Base-by-base conservation (phyloP, 2,113 vertebrate species). In the Neomonachus schauinslandi region DNA sequence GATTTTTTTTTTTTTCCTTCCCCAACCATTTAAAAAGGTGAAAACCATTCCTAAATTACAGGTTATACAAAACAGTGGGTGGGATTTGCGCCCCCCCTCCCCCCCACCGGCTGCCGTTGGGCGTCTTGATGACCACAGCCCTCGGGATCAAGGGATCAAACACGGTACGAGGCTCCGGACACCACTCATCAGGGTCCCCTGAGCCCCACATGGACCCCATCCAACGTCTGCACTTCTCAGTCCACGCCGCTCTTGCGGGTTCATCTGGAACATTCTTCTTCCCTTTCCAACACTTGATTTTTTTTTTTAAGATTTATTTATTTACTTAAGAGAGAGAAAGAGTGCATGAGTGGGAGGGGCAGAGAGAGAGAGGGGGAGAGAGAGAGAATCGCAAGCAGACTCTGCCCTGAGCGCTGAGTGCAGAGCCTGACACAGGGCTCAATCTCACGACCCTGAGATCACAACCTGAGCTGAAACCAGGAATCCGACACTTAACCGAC, bases 251-350 rank as follows among this genome's bases (percentile, higher is more conserved):
- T 82, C 67, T 18, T 10, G 0, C 1, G 2, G 76, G 74, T 22
- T 86, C 59, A 91, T 61, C 71, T 31, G 33, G 46, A 92, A 72
- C n/a, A 65, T 82, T 81, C 90, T 63, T 93, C 28, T 42, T 91
- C 53, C 19, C 1, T 77, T 91, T 57, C 49, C 15, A 72, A 7
- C 7, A 11, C 51, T 15, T 24, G 36, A 72, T 42, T 72, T 19
- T 71, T 39, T 39, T 61, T 63, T 63, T 1, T 11, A 26, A 61
- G 59, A 61, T 61, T 71, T 71, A 21, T 71, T 71, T 63, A 63
- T 63, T 63, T 26, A 28, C 12, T 59, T 36, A 21, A 71, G 33
- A 36, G 67, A 71, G n/a, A 65, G 12, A 8, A 46, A 46, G 46
- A 46, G 46, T 9, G 46, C 46, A 31, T 65, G 63, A 65, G 63